Evolutionary conservation across 2,797 vertebrate species (phyloP).

Genomic region (Rousettus madagascariensis): DNA sequence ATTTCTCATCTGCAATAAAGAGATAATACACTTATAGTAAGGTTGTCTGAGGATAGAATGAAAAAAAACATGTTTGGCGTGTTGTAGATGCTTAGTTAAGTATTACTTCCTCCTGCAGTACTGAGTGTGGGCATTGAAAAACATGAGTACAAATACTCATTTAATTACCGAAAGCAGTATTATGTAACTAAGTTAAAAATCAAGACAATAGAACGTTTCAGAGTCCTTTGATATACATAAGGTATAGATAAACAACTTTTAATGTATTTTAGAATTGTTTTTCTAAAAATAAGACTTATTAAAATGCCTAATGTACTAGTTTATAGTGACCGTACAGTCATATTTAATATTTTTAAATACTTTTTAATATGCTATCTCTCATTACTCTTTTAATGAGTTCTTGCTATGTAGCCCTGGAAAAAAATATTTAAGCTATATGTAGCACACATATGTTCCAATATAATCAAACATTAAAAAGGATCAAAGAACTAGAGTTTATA

Average conservation of each 20-base stretch:
- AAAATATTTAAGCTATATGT: not conserved
- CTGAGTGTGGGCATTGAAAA: conserved; percentile 27
- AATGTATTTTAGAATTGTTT: not conserved
- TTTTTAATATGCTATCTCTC: conserved; percentile 14
- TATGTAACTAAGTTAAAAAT: conserved; percentile 49
- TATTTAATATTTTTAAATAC: not conserved
- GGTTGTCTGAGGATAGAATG: not conserved
- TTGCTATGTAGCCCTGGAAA: not conserved
- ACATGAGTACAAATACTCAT: not conserved
- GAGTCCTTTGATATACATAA: not conserved
- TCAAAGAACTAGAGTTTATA: not conserved
- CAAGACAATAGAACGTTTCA: not conserved
- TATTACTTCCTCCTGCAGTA: not conserved
- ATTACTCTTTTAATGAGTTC: conserved; percentile 34
- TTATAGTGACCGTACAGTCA: not conserved
- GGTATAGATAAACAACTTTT: not conserved
- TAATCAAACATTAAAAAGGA: conserved; percentile 35
- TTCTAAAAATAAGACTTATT: conserved; percentile 20
- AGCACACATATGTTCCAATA: not conserved
- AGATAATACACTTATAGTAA: conserved; percentile 1
- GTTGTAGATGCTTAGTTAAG: conserved; percentile 52
- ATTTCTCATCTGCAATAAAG: not conserved
- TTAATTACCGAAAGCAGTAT: not conserved
- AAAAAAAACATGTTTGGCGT: not conserved
- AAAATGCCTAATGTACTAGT: not conserved